phyloP scores from a whole-genome alignment of 2,888 invertebrate species.

The Melangyna quadrimaculata region DNA sequence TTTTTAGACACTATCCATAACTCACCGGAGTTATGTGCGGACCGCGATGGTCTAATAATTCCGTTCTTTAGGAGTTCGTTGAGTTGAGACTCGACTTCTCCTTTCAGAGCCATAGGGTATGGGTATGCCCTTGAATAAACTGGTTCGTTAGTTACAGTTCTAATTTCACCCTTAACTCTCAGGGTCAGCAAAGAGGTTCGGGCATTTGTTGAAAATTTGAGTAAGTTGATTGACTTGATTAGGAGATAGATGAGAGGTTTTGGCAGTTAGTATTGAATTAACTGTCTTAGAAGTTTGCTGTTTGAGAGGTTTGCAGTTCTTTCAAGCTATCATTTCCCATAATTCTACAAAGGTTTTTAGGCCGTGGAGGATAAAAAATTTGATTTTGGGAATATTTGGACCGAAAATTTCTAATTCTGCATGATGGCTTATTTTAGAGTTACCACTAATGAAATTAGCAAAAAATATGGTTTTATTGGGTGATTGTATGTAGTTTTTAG shows the following conservation, averaged over 20 bases:
- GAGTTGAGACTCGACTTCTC: too few relatives aligned
- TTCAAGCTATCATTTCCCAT: neutral
- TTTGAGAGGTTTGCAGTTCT: too few relatives aligned
- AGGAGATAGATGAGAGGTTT: neutral
- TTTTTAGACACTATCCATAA: too few relatives aligned
- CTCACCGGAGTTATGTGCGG: too few relatives aligned
- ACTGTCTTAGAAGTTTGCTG: too few relatives aligned
- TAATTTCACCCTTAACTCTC: neutral
- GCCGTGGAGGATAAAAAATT: neutral
- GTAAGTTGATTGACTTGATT: neutral
- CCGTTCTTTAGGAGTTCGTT: too few relatives aligned
- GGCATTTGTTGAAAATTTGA: neutral
- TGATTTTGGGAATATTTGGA: neutral
- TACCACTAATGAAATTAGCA: neutral
- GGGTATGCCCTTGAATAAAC: neutral
- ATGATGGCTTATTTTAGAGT: neutral
- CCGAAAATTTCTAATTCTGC: neutral
- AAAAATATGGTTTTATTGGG: neutral
- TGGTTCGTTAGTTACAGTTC: neutral
- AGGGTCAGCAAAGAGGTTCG: neutral
- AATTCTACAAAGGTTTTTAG: constrained; percentile 1
- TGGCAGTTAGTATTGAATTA: neutral
- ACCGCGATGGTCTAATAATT: too few relatives aligned
- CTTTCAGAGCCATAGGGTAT: neutral
- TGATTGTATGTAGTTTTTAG: neutral